A percentile compares a stretch with the other conserved stretches of the same genome.
Conservation (phyloP, 2,113 vertebrate species). For the Daubentonia madagascariensis region DNA sequence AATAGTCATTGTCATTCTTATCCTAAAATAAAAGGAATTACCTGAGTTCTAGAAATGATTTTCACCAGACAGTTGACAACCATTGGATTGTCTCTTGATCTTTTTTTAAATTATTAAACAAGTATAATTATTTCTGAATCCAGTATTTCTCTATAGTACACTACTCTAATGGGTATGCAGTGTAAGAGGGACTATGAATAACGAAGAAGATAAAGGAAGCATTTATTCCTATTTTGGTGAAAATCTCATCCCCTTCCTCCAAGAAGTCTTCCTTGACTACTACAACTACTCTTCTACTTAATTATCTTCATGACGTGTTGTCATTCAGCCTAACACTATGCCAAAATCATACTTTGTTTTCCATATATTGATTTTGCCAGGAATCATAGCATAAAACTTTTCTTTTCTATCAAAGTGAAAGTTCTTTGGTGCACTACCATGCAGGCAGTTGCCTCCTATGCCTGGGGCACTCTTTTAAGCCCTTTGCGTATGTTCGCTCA, state of each 20-base stretch:
- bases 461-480: rapidly evolving
- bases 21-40: not conserved
- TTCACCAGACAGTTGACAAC: not conserved
- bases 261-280: not conserved
- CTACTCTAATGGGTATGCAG: not conserved
- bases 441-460: not conserved
- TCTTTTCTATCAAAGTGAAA: not conserved
- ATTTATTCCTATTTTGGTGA: not conserved
- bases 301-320: not conserved
- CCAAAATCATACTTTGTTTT: not conserved
- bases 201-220: not conserved
- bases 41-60: not conserved
- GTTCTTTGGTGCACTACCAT: not conserved
- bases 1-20: not conserved
- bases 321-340: not conserved
- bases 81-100: not conserved
- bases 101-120: not conserved
- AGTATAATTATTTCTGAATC: not conserved
- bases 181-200: not conserved
- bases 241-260: not conserved
- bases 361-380: not conserved
- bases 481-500: not conserved
- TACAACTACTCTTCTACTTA: not conserved
- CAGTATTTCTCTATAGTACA: not conserved
- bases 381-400: not conserved